These are phyloP conservation scores for Watsonalla binaria DNA, from an alignment of 2,888 invertebrate species.

Conservation along the genomic window DNA sequence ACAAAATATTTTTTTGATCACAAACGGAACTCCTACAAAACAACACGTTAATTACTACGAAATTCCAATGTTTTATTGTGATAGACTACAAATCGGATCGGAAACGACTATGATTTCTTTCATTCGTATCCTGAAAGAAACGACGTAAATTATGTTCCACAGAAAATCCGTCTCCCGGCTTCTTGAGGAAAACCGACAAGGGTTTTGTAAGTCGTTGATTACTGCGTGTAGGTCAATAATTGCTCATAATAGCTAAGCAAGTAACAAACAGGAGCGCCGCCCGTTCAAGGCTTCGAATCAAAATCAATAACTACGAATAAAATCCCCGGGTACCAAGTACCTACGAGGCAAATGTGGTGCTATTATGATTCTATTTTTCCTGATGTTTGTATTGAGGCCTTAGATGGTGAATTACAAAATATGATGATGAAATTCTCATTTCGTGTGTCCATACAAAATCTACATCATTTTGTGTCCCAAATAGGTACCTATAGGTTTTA, in stretches of 20 bases:
- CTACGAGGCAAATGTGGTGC: neutral
- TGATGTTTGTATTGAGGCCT: too few relatives aligned
- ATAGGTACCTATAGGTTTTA: too few relatives aligned
- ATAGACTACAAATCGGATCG: neutral
- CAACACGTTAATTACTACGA: too few relatives aligned
- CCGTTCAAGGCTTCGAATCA: neutral
- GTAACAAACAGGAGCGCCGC: neutral
- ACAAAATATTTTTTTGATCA: too few relatives aligned
- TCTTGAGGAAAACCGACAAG: neutral
- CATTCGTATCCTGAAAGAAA: neutral
- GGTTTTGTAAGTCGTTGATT: neutral
- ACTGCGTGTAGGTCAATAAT: neutral
- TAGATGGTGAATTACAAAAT: too few relatives aligned
- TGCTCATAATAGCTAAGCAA: neutral
- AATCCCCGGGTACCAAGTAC: neutral
- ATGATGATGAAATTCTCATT: too few relatives aligned
- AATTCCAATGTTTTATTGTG: too few relatives aligned
- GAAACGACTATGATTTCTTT: neutral
- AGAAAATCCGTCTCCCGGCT: too few relatives aligned
- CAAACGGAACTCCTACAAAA: too few relatives aligned
- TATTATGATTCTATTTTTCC: neutral
- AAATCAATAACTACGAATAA: neutral
- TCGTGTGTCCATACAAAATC: too few relatives aligned
- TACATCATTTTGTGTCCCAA: too few relatives aligned
- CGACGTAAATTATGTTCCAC: neutral